A percentile compares a stretch with the other conserved stretches of the same genome.
Conservation (phyloP, 2,113 vertebrate genomes). For the Phylloscopus trochiloides region DNA sequence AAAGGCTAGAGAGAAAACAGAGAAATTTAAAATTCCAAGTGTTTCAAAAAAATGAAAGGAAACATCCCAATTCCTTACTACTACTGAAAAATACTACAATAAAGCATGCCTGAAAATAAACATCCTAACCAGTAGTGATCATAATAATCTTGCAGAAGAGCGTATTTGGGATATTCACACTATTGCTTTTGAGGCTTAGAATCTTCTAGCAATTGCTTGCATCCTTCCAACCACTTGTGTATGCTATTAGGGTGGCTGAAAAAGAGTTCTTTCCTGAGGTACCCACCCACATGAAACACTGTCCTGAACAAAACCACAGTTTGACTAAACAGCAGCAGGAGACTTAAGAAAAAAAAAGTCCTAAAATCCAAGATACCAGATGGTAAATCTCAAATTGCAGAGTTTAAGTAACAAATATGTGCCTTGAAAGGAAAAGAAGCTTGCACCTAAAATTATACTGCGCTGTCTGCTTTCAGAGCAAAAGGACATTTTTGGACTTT, state of each 20-base stretch:
- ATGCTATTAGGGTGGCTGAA: not conserved
- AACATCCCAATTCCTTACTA: not conserved
- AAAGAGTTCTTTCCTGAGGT: not conserved
- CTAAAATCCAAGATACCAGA: conserved; percentile 49
- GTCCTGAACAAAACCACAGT: not conserved
- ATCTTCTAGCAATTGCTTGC: not conserved
- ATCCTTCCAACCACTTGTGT: not conserved
- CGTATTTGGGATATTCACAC: not conserved
- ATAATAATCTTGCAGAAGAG: not conserved
- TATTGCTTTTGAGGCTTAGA: not conserved
- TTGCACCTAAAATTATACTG: conserved; percentile 52
- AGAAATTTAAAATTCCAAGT: not conserved
- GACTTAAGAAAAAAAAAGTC: not conserved
- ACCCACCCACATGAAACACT: not conserved
- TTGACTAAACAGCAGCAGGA: not conserved
- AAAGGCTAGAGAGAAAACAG: not conserved
- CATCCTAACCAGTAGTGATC: not conserved
- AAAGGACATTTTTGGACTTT: conserved; percentile 28
- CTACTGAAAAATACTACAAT: not conserved
- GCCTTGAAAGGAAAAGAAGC: conserved; percentile 35
- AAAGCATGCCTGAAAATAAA: not conserved
- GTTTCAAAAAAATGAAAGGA: not conserved
- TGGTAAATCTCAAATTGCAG: conserved; percentile 44
- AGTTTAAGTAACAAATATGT: conserved; percentile 60
- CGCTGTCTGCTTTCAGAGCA: conserved; percentile 30